A percentile compares a stretch with the other conserved stretches of the same genome.
These are phyloP conservation scores for Pocota personata DNA, from an alignment of 2,888 invertebrate genomes.

Conservation along the genomic window DNA sequence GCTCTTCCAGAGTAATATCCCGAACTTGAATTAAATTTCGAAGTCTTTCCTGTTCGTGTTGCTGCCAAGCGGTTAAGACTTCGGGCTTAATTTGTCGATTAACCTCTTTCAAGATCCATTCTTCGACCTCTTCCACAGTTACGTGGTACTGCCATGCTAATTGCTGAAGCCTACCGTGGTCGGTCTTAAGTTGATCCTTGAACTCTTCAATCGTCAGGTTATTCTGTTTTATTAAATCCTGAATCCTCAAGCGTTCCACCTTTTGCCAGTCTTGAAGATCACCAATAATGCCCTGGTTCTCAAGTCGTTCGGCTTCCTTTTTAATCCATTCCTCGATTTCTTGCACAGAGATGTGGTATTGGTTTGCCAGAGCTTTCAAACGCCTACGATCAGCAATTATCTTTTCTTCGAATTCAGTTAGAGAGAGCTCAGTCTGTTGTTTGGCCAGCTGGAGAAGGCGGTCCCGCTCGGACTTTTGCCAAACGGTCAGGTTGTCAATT, in stretches of 20 bases:
- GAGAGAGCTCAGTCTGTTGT: slow-evolving; percentile 77
- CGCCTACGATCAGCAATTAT: slow-evolving; percentile 79
- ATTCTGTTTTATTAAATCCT: slow-evolving; percentile 79
- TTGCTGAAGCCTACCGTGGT: slow-evolving; percentile 76
- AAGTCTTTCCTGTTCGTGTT: slow-evolving; percentile 78
- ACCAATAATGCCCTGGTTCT: slow-evolving; percentile 79
- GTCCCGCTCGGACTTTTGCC: slow-evolving; percentile 79
- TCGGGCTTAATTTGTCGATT: slow-evolving; percentile 78
- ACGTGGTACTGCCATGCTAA: slow-evolving; percentile 79
- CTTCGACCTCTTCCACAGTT: slow-evolving; percentile 80
- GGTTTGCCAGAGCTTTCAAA: slow-evolving; percentile 77
- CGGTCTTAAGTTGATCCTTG: slow-evolving; percentile 77
- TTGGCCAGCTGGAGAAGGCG: slow-evolving; percentile 74
- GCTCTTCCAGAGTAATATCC: slow-evolving; percentile 76
- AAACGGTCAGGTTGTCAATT: slow-evolving; percentile 79
- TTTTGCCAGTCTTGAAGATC: slow-evolving; percentile 79
- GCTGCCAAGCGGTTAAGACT: slow-evolving; percentile 79
- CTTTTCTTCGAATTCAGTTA: slow-evolving; percentile 79
- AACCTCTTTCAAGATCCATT: slow-evolving; percentile 80
- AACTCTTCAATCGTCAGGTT: slow-evolving; percentile 78
- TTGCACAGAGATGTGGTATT: slow-evolving; percentile 79
- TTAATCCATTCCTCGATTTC: slow-evolving; percentile 80
- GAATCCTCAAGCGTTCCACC: slow-evolving; percentile 76
- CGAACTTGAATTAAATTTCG: slow-evolving; percentile 78
- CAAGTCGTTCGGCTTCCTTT: slow-evolving; percentile 79